A percentile compares a stretch with the other conserved stretches of the same genome.
phyloP scores from a whole-genome alignment of 2,888 invertebrate genomes.

The Hylaea fasciaria region DNA sequence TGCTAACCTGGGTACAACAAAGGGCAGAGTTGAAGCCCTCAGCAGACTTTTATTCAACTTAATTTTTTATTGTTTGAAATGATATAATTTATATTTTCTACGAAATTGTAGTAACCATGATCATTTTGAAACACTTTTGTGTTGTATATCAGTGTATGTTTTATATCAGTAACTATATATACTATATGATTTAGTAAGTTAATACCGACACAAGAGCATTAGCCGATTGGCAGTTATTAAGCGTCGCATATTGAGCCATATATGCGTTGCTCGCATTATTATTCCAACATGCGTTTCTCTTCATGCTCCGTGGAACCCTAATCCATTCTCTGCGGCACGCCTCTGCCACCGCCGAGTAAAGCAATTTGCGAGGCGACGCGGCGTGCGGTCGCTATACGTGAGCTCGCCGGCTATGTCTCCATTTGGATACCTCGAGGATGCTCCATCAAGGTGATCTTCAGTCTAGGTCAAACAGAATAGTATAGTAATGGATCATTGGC shows the following conservation, averaged over 20 bases:
- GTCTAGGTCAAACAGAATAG: neutral
- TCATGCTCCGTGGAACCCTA: neutral
- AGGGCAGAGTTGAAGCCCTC: too few relatives aligned
- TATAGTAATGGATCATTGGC: neutral
- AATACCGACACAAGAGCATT: too few relatives aligned
- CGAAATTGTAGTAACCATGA: too few relatives aligned
- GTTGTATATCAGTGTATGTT: too few relatives aligned
- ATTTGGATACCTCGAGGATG: slow-evolving; percentile 33
- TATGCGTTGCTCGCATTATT: neutral
- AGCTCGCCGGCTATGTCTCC: slow-evolving; percentile 39
- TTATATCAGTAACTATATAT: too few relatives aligned
- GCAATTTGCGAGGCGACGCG: slow-evolving; percentile 72
- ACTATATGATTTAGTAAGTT: too few relatives aligned
- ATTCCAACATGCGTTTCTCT: neutral
- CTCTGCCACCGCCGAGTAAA: slow-evolving; percentile 66
- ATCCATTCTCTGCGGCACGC: slow-evolving; percentile 46
- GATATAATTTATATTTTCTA: neutral
- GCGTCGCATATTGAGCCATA: too few relatives aligned
- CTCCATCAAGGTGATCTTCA: slow-evolving; percentile 4
- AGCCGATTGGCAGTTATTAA: too few relatives aligned
- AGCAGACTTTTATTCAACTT: neutral
- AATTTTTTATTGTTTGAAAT: neutral
- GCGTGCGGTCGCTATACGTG: slow-evolving; percentile 60
- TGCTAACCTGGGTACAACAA: too few relatives aligned
- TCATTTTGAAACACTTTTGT: too few relatives aligned